phyloP scores from a whole-genome alignment of 2,113 vertebrate genomes.

The Galbula dea region DNA sequence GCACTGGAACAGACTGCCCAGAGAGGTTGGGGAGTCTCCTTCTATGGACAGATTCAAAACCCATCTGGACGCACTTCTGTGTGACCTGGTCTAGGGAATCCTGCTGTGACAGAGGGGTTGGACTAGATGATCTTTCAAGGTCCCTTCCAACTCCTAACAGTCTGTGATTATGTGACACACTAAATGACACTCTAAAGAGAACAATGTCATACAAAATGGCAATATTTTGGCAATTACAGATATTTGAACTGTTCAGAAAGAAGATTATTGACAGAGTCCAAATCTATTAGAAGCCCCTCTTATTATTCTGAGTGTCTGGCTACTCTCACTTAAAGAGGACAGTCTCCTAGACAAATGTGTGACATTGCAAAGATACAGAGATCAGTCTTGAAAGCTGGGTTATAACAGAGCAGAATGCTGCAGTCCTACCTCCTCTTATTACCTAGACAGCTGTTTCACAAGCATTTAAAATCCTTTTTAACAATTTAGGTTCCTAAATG shows the following conservation, averaged over 20 bases:
- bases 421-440: not conserved
- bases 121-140: no score
- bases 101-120: no score
- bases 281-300: not conserved
- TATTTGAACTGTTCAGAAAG: not conserved
- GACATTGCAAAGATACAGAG: not conserved
- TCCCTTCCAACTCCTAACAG: no score
- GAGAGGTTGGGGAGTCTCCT: no score
- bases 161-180: not conserved
- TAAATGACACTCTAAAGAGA: not conserved
- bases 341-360: not conserved
- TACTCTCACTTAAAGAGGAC: not conserved
- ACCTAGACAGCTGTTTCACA: not conserved
- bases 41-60: no score
- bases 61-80: no score
- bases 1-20: no score
- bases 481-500: conserved; percentile 15
- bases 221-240: not conserved
- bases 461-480: conserved; percentile 16
- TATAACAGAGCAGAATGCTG: not conserved
- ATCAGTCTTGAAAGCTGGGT: not conserved
- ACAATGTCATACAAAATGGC: not conserved
- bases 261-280: not conserved
- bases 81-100: no score
- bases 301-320: not conserved